phyloP scores from a whole-genome alignment of 2,797 vertebrate genomes.

The Falco biarmicus region DNA sequence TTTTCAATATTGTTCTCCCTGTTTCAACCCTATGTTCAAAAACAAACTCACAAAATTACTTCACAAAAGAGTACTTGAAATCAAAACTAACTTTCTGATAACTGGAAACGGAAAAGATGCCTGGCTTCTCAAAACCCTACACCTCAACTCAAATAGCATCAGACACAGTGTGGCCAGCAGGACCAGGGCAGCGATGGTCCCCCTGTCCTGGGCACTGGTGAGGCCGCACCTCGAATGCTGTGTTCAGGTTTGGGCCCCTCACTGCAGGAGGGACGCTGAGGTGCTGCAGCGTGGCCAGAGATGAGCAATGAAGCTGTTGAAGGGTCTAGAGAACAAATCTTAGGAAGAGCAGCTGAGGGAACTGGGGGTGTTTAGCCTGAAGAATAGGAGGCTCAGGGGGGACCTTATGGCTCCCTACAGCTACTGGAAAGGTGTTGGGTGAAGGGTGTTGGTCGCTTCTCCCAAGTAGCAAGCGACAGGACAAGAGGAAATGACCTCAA shows the following conservation, averaged over 20 bases:
- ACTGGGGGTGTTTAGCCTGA: background rate
- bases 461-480: background rate
- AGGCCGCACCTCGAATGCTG: background rate
- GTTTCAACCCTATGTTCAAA: background rate
- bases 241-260: background rate
- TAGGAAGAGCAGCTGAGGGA: background rate
- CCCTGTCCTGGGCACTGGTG: rapidly evolving
- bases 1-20: background rate
- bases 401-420: background rate
- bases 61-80: background rate
- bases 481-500: background rate
- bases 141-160: background rate
- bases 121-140: background rate
- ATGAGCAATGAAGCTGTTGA: background rate
- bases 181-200: background rate
- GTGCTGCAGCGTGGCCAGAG: background rate
- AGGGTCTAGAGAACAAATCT: background rate
- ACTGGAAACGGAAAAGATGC: background rate
- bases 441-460: background rate
- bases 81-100: background rate
- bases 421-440: background rate
- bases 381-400: background rate
- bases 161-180: background rate
- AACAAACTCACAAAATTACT: background rate
- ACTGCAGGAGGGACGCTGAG: background rate